Percentiles rank a stretch among this genome's conserved stretches.
Conservation (phyloP, 2,113 vertebrate species). For the Acanthochromis polyacanthus region DNA sequence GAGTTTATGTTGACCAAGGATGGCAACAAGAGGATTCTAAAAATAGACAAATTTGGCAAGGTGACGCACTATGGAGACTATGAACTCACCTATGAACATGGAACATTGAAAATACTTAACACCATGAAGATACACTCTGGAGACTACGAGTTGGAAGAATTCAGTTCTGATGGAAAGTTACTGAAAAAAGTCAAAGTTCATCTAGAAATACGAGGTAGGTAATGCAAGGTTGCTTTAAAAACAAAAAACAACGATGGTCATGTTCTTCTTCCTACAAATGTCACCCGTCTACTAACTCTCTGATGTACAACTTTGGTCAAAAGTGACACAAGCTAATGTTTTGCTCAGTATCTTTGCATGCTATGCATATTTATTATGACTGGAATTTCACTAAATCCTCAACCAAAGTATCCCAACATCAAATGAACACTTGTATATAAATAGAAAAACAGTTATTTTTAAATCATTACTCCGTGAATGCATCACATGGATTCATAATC, state of each 20-base stretch:
- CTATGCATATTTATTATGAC: no score
- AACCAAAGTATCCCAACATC: no score
- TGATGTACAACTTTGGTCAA: no score
- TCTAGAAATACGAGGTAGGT: conserved; percentile 54
- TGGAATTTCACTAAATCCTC: no score
- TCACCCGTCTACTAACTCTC: no score
- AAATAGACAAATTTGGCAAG: not conserved
- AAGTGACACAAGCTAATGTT: no score
- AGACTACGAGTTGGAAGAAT: conserved; percentile 5
- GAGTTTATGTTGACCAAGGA: not conserved
- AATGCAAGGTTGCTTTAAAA: not conserved
- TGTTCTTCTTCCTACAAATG: accelerated
- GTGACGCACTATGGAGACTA: accelerated
- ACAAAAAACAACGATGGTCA: not conserved
- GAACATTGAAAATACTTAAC: conserved; percentile 6
- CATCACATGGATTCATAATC: no score
- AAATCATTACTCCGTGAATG: no score
- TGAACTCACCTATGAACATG: not conserved
- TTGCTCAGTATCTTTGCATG: no score
- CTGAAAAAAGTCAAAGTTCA: not conserved
- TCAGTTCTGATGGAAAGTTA: accelerated
- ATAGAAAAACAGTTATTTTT: no score
- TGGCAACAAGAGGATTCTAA: not conserved
- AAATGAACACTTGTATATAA: no score
- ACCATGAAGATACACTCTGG: conserved; percentile 49